phyloP scores from a whole-genome alignment of 1,140 invertebrate species.

The Eurytemora carolleeae region DNA sequence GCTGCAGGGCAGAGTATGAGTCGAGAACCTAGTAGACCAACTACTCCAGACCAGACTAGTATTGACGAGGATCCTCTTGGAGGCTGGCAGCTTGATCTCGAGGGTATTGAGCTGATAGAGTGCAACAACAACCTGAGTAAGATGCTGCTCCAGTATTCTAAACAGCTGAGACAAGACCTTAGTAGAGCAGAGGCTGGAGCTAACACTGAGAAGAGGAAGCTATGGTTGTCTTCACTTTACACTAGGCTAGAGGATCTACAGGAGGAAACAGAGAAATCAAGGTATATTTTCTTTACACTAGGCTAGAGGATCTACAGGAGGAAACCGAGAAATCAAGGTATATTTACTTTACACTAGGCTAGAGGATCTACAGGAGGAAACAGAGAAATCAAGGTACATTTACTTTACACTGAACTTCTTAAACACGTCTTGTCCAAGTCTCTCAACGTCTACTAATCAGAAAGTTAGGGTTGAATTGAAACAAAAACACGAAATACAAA shows the following conservation, averaged over 20 bases:
- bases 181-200: not conserved
- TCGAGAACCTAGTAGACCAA: not conserved
- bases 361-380: not conserved
- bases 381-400: not conserved
- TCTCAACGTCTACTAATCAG: too few species aligned
- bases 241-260: not conserved
- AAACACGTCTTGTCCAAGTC: too few species aligned
- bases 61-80: not conserved
- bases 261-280: not conserved
- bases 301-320: not conserved
- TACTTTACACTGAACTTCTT: not conserved
- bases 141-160: not conserved
- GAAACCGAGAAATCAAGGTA: not conserved
- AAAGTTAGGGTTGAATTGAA: too few species aligned
- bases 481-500: too few species aligned
- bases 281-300: not conserved
- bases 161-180: not conserved
- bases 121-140: not conserved
- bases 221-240: not conserved
- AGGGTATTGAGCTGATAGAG: not conserved
- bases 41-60: not conserved
- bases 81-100: not conserved
- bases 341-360: not conserved
- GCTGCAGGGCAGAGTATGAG: not conserved
- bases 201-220: not conserved